Evolutionary conservation across 2,113 vertebrate species (phyloP).

Genomic region (Sphyrna mokarran): DNA sequence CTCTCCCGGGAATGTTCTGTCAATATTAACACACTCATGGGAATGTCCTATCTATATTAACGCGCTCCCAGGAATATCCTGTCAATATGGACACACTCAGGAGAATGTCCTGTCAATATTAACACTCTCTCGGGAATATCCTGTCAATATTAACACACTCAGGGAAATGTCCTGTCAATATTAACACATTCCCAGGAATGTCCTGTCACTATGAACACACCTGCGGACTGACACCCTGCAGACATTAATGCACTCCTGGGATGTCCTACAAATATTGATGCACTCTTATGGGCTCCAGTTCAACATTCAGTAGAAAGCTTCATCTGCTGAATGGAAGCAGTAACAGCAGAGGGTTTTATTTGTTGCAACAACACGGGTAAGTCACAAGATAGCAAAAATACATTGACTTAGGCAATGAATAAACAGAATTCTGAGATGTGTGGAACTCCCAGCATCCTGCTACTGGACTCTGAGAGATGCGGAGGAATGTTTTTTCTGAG

Average conservation of each 20-base stretch:
- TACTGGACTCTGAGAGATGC: not conserved
- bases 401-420: not conserved
- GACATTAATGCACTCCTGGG: not conserved
- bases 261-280: not conserved
- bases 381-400: not conserved
- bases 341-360: not conserved
- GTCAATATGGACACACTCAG: too few species aligned
- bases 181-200: too few species aligned
- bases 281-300: not conserved
- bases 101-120: not conserved
- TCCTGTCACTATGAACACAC: not conserved
- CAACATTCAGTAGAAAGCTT: not conserved
- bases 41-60: too few species aligned
- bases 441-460: not conserved
- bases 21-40: not conserved
- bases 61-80: not conserved
- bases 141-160: not conserved
- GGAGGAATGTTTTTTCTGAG: too few species aligned
- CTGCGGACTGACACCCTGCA: not conserved
- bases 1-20: not conserved
- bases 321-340: too few species aligned
- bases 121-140: not conserved
- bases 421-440: not conserved
- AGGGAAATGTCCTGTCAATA: not conserved
- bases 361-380: not conserved